These are phyloP conservation scores for Tholera decimalis DNA, from an alignment of 2,888 invertebrate species.

Conservation along the genomic window DNA sequence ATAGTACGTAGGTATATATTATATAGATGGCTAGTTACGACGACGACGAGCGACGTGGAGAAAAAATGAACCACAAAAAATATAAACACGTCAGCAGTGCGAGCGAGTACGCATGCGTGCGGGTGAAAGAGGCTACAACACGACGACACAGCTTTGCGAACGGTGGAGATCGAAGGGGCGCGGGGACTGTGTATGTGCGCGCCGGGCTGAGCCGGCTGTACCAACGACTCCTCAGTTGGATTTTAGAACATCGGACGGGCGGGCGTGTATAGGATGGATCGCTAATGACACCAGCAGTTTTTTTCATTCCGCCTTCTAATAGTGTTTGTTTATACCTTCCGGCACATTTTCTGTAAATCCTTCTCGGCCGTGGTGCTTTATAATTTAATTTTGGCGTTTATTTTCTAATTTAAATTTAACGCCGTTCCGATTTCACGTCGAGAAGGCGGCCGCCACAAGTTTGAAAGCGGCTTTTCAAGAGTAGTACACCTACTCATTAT, in stretches of 20 bases:
- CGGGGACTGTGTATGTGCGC: slow-evolving; percentile 72
- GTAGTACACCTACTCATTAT: slow-evolving; percentile 88
- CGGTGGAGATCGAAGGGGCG: slow-evolving; percentile 72
- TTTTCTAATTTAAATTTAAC: slow-evolving; percentile 82
- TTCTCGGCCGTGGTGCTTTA: slow-evolving; percentile 90
- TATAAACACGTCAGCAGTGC: slow-evolving; percentile 90
- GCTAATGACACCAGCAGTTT: slow-evolving; percentile 91
- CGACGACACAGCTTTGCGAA: slow-evolving; percentile 73
- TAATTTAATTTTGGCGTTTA: slow-evolving; percentile 82
- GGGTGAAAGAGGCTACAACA: slow-evolving; percentile 81
- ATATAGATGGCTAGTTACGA: slow-evolving; percentile 63
- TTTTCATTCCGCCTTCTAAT: slow-evolving; percentile 92
- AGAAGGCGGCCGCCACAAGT: slow-evolving; percentile 89
- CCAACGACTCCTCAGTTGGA: slow-evolving; percentile 86
- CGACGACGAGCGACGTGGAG: slow-evolving; percentile 64
- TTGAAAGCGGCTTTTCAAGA: slow-evolving; percentile 91
- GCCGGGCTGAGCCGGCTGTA: slow-evolving; percentile 76
- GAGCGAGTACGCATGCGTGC: slow-evolving; percentile 88
- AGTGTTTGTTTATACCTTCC: slow-evolving; percentile 90
- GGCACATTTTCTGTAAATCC: slow-evolving; percentile 87
- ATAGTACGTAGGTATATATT: slow-evolving; percentile 37
- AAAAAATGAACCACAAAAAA: slow-evolving; percentile 85
- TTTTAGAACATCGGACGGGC: slow-evolving; percentile 91
- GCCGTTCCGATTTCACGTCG: slow-evolving; percentile 90
- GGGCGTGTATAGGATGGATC: slow-evolving; percentile 91